A percentile compares a stretch with the other conserved stretches of the same genome.
phyloP scores from a whole-genome alignment of 2,113 vertebrate species.

The Seriola dumerili region DNA sequence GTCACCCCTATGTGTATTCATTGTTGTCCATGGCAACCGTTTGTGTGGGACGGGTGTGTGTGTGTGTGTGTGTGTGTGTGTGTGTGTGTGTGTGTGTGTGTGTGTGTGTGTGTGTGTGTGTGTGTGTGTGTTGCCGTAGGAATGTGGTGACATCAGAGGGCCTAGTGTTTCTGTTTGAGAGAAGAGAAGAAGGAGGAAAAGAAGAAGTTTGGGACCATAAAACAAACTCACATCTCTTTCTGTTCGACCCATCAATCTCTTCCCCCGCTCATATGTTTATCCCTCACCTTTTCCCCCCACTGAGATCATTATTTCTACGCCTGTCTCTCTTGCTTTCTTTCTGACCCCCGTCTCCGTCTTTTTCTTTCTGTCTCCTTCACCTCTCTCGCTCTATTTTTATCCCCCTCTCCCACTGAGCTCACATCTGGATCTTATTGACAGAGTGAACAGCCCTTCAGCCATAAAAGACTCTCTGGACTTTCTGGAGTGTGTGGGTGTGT shows the following conservation, averaged over 20 bases:
- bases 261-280: neutral
- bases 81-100: slow-evolving; percentile 36
- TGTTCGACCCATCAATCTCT: slow-evolving; percentile 7
- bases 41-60: slow-evolving; percentile 22
- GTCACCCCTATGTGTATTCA: slow-evolving; percentile 49
- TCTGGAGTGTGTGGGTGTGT: slow-evolving; percentile 11
- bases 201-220: slow-evolving; percentile 24
- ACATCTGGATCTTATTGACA: slow-evolving; percentile 84
- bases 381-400: slow-evolving; percentile 76
- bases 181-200: slow-evolving; percentile 23
- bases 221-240: slow-evolving; percentile 37
- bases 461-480: slow-evolving; percentile 70
- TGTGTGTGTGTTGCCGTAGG: slow-evolving; percentile 52
- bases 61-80: slow-evolving; percentile 29
- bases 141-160: slow-evolving; percentile 78
- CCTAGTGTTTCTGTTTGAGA: slow-evolving; percentile 54
- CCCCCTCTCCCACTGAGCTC: slow-evolving; percentile 71
- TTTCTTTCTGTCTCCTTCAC: slow-evolving; percentile 64
- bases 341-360: slow-evolving; percentile 29
- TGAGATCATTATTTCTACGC: slow-evolving; percentile 32
- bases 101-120: slow-evolving; percentile 10
- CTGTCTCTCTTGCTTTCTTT: slow-evolving; percentile 33
- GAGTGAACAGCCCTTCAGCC: slow-evolving; percentile 73
- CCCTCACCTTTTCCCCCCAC: neutral
- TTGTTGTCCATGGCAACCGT: slow-evolving; percentile 50